Conservation (phyloP, 2,797 vertebrate species). For the Benthosema pterotum region DNA sequence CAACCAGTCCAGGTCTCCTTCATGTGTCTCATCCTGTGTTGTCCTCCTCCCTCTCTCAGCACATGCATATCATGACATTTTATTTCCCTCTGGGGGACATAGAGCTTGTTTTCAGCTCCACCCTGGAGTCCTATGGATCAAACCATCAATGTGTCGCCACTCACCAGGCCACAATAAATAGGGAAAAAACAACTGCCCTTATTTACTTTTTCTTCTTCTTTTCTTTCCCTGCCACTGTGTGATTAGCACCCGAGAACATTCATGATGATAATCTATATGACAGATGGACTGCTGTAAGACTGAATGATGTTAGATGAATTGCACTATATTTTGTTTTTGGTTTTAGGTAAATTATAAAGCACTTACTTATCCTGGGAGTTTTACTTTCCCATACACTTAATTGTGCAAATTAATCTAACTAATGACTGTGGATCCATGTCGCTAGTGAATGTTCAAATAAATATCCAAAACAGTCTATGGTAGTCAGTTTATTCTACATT, state of each 20-base stretch:
- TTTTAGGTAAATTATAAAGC: too few species aligned
- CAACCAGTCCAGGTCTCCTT: neutral
- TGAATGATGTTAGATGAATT: too few species aligned
- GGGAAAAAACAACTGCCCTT: conserved; percentile 12
- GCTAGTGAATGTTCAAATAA: conserved; percentile 2
- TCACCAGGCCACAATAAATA: conserved; percentile 14
- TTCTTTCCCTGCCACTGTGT: too few species aligned
- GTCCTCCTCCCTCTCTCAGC: neutral
- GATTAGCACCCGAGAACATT: too few species aligned
- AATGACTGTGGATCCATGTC: conserved; percentile 4
- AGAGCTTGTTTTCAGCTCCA: neutral
- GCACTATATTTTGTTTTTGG: too few species aligned
- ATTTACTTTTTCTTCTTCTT: too few species aligned
- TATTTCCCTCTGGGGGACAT: conserved; percentile 22
- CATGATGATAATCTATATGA: too few species aligned
- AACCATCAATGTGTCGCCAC: conserved; percentile 20
- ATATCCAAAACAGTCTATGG: too few species aligned
- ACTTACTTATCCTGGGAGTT: too few species aligned
- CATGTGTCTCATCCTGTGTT: neutral
- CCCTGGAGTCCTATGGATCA: conserved; percentile 35
- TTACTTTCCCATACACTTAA: too few species aligned
- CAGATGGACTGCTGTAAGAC: too few species aligned
- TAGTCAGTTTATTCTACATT: neutral
- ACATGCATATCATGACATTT: conserved; percentile 13
- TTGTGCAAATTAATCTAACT: conserved; percentile 16